These are phyloP conservation scores for Amphibalanus amphitrite DNA, from an alignment of 1,140 invertebrate species.

Conservation along the genomic window DNA sequence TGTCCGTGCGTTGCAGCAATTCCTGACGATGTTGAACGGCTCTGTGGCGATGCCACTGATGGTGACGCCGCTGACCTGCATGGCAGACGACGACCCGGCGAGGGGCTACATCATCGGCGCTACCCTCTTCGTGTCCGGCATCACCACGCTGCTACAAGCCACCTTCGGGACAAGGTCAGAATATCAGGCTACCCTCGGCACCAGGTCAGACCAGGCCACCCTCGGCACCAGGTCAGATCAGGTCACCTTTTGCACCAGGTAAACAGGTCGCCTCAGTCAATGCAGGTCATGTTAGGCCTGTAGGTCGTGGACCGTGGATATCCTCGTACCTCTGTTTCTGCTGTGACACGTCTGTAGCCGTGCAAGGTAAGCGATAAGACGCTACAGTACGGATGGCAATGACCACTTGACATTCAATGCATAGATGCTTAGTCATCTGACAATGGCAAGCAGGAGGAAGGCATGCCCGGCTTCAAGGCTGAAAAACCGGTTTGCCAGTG, in stretches of 20 bases:
- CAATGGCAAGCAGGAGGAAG: too few relatives aligned
- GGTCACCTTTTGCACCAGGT: not conserved
- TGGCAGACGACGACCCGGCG: constrained; percentile 55
- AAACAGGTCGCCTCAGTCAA: too few relatives aligned
- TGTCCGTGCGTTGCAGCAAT: constrained; percentile 42
- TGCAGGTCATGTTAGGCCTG: too few relatives aligned
- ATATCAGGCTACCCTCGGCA: not conserved
- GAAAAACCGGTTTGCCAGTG: too few relatives aligned
- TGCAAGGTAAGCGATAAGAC: too few relatives aligned
- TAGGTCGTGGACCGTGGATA: too few relatives aligned
- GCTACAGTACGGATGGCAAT: too few relatives aligned
- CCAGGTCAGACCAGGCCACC: not conserved
- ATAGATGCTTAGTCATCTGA: too few relatives aligned
- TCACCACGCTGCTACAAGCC: constrained; percentile 60
- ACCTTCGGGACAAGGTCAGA: constrained; percentile 56
- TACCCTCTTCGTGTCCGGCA: constrained; percentile 43
- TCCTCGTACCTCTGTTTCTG: too few relatives aligned
- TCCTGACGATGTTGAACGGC: constrained; percentile 69
- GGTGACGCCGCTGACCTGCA: constrained; percentile 58
- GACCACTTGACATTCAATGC: too few relatives aligned
- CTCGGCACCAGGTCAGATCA: not conserved
- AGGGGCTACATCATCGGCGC: constrained; percentile 49
- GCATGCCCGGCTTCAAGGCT: too few relatives aligned
- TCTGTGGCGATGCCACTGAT: constrained; percentile 71
- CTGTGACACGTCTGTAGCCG: too few relatives aligned